Evolutionary conservation across 2,888 invertebrate species (phyloP), one percentile per base, ranked within the genome.

Genomic region (Globia sparganii): DNA sequence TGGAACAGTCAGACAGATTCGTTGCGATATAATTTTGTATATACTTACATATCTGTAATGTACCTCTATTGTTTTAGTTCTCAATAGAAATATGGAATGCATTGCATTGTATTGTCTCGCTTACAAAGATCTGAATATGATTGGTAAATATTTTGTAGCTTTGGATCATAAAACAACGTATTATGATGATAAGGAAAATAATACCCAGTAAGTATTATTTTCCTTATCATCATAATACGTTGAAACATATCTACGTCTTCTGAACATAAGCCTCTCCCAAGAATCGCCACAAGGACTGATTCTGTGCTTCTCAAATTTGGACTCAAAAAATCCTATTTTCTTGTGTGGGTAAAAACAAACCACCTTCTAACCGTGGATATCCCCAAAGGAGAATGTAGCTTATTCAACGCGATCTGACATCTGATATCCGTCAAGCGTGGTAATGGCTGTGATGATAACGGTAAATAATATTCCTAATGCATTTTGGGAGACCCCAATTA

Each of bases 1-100:
- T n/a, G 37, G 49, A 64, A 49, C 66, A 76, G 21, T 58, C 34
- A 67, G 65, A 62, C 72, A 67, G 65, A 62, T 68, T 53, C 49
- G 40, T 84, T 77, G 71, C 67, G 64, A 62, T 84, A 84, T 81
- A 37, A 72, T 72, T 72, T 72, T 73, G 72, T 75, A 18, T 58
- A 58, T 80, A 69, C 62, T 49, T 58, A 72, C 28, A 21, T 82
- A 65, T 56, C 67, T 64, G 70, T 77, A 58, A 71, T 56, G 64
- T 49, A 53, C 62, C 37, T 56, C 85, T 37, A 81, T 84, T 84
- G 84, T 84, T 75, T 81, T 67, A 56, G 31, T 34, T 67, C 56
- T 71, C 78, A 84, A 81, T 84, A 64, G 72, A 64, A 83, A 68
- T 69, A 53, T 65, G 61, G 43, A 46, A 78, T 71, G 68, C 31